Base-by-base conservation (phyloP, 2,888 invertebrate genomes). In the Lepidochitona cinerea region DNA sequence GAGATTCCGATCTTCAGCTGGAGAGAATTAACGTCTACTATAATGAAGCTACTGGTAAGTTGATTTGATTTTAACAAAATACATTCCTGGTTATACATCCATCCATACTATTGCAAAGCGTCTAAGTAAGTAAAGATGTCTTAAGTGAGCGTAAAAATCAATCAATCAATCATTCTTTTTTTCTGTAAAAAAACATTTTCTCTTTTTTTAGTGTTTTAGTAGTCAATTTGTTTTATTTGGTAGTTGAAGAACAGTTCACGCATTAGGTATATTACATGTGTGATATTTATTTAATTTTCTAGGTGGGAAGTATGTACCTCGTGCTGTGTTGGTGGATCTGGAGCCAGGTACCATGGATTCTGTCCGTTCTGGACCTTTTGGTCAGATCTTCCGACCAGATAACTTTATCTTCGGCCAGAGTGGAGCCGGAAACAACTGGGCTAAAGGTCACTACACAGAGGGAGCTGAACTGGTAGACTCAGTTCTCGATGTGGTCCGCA, bases 11-110 rank as follows among this genome's bases (percentile, higher is more conserved):
- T 88, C 93, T 96, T 78, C 97, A 97, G 91, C 92, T 96, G 85
- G 97, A 97, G 90, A 92, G 97, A 75, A 95, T 97, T 90, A 95
- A 95, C 88, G 97, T 97, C 73, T 97, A 97, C 91, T 97, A 96
- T 92, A 96, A 96, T 92, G 96, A 96, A 93, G 96, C 96, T 65
- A 85, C 89, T 70, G 86, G 85, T 85, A 72, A 49, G 37, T 37
- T n/a, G n/a, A n/a, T n/a, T n/a, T n/a, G n/a, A n/a, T n/a, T n/a
- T n/a, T n/a, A n/a, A n/a, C n/a, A n/a, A n/a, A n/a, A n/a, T n/a
- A n/a, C n/a, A n/a, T n/a, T n/a, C n/a, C n/a, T n/a, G n/a, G n/a
- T n/a, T n/a, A n/a, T n/a, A n/a, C n/a, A n/a, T n/a, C n/a, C n/a
- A n/a, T n/a, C n/a, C n/a, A n/a, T n/a, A n/a, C n/a, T n/a, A n/a